These are phyloP conservation scores for Thamnophis sirtalis DNA, from an alignment of 2,113 vertebrate genomes.

Conservation along the genomic window DNA sequence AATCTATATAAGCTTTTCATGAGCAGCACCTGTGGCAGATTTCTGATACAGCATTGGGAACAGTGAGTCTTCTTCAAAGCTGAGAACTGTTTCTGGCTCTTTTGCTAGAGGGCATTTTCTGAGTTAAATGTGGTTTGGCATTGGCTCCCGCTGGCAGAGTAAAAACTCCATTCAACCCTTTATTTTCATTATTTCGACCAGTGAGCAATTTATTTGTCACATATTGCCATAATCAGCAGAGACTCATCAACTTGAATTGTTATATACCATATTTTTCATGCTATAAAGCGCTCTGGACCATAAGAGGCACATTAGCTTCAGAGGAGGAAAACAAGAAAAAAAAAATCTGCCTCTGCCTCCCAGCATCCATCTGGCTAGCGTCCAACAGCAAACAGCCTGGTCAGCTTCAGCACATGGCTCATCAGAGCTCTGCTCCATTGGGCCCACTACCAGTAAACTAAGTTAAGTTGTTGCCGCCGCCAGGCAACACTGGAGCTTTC, in stretches of 20 bases:
- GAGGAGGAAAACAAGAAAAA: too few relatives aligned
- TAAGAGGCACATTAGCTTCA: too few relatives aligned
- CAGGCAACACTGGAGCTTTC: too few relatives aligned
- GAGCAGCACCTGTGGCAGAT: background rate
- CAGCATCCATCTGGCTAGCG: too few relatives aligned
- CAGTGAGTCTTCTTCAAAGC: background rate
- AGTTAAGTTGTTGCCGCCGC: too few relatives aligned
- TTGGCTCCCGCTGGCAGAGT: background rate
- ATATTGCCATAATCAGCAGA: background rate
- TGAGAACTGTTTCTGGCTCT: background rate
- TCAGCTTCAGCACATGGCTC: too few relatives aligned
- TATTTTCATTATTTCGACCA: background rate
- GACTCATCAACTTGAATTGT: background rate
- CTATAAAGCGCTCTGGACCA: too few relatives aligned
- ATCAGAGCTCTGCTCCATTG: too few relatives aligned
- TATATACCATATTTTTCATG: too few relatives aligned
- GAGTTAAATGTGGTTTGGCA: background rate
- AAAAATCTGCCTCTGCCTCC: too few relatives aligned
- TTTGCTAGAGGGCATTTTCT: background rate
- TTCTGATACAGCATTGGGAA: background rate
- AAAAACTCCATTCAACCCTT: background rate
- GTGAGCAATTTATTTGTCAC: background rate
- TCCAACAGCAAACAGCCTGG: too few relatives aligned
- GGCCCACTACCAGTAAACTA: too few relatives aligned
- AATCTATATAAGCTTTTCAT: background rate